phyloP scores from a whole-genome alignment of 2,888 invertebrate species.

The Tenodera sinensis region DNA sequence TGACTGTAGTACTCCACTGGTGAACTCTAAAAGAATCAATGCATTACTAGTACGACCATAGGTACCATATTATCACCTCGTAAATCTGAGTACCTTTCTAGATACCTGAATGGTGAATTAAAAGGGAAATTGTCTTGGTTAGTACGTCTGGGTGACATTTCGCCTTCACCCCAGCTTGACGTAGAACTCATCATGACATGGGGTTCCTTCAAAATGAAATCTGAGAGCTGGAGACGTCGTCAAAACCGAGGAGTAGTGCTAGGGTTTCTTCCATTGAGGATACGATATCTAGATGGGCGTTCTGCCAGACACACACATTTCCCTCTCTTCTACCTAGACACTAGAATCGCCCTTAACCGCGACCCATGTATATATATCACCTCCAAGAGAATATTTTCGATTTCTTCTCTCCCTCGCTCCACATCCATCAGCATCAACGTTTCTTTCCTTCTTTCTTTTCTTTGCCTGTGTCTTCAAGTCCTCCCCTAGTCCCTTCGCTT shows the following conservation, averaged over 20 bases:
- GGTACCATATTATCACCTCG: no score
- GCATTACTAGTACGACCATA: no score
- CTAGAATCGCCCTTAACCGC: not conserved
- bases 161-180: not conserved
- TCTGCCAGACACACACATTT: not conserved
- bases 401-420: not conserved
- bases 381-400: not conserved
- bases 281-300: conserved; percentile 3
- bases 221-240: not conserved
- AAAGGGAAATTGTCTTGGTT: not conserved
- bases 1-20: no score
- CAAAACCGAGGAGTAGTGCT: not conserved
- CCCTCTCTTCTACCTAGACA: not conserved
- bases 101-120: not conserved
- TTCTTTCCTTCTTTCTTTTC: not conserved
- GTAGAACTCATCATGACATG: not conserved
- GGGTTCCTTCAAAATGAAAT: not conserved
- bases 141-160: not conserved
- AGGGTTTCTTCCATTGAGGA: not conserved
- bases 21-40: no score
- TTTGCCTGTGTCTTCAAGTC: not conserved
- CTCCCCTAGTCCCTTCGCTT: not conserved
- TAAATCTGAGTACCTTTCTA: no score
- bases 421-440: conserved; percentile 11
- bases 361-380: not conserved